Percentiles rank a stretch among this genome's conserved stretches.
Evolutionary conservation across 2,113 vertebrate genomes (phyloP).

Genomic region (Ariopsis seemanni): DNA sequence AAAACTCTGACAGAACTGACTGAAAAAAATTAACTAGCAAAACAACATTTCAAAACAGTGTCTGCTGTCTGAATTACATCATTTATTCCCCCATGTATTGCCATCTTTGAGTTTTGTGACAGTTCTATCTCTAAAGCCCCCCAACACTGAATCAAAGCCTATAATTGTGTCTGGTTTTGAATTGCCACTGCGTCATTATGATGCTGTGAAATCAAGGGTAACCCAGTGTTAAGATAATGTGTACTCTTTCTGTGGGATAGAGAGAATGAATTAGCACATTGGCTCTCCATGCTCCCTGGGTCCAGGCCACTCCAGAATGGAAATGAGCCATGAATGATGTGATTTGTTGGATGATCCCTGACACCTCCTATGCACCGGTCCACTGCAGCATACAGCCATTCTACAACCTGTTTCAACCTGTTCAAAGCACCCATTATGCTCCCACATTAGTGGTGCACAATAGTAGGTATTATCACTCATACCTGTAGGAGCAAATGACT

Average conservation of each 20-base stretch:
- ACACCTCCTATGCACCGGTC: conserved; percentile 36
- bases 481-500: conserved; percentile 32
- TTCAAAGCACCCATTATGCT: conserved; percentile 52
- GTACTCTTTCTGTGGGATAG: conserved; percentile 48
- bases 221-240: conserved; percentile 51
- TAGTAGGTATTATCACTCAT: conserved; percentile 49
- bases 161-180: conserved; percentile 57
- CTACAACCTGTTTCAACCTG: conserved; percentile 42
- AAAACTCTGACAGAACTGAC: conserved; percentile 25
- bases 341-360: conserved; percentile 59
- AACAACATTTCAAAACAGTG: conserved; percentile 43
- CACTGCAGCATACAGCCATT: conserved; percentile 48
- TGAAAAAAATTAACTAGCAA: conserved; percentile 40
- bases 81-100: conserved; percentile 30
- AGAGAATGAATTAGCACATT: conserved; percentile 58
- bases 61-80: conserved; percentile 24
- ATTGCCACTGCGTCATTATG: conserved; percentile 31
- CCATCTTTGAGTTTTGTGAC: conserved; percentile 45
- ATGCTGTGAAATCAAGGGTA: conserved; percentile 51
- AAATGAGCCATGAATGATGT: conserved; percentile 67
- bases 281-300: conserved; percentile 52
- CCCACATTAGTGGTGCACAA: conserved; percentile 45
- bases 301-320: conserved; percentile 54
- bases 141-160: conserved; percentile 54
- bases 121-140: conserved; percentile 40